Conservation (phyloP, 1,140 invertebrate genomes). For the Drosophila nikananu region DNA sequence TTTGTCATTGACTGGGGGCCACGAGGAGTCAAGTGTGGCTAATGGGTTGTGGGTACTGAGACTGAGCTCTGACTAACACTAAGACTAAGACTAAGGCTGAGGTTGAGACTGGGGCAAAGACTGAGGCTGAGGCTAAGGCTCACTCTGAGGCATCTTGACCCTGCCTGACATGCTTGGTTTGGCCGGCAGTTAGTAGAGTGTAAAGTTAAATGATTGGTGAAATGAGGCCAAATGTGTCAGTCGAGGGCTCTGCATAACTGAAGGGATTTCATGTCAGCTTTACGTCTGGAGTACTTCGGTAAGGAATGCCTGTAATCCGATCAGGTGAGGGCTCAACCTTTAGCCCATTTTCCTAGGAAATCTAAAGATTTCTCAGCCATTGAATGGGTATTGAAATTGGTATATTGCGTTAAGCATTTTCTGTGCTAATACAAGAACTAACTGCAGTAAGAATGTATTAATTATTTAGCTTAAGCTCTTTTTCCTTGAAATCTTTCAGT, state of each 20-base stretch:
- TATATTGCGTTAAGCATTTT: background rate
- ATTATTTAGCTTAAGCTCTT: background rate
- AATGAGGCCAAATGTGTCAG: constrained; percentile 69
- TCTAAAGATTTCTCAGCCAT: background rate
- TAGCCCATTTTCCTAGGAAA: background rate
- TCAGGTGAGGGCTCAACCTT: constrained; percentile 15
- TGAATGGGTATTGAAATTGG: background rate
- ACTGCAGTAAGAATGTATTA: background rate
- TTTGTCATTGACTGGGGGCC: constrained; percentile 49
- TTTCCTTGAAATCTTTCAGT: background rate
- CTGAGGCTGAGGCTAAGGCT: background rate
- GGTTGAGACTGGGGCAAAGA: background rate
- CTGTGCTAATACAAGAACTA: background rate
- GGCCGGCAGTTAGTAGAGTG: constrained; percentile 74
- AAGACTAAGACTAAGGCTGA: background rate
- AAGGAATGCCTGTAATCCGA: constrained; percentile 27
- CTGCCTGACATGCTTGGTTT: constrained; percentile 71
- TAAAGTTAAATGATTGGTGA: constrained; percentile 82
- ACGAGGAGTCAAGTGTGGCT: constrained; percentile 50
- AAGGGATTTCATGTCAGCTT: constrained; percentile 38
- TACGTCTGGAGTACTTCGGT: constrained; percentile 1
- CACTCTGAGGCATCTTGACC: constrained; percentile 53
- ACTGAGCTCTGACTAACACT: background rate
- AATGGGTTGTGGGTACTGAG: constrained; percentile 27
- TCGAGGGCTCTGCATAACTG: constrained; percentile 29